Conservation (phyloP, 1,140 invertebrate species). For the Drosophila tristis region DNA sequence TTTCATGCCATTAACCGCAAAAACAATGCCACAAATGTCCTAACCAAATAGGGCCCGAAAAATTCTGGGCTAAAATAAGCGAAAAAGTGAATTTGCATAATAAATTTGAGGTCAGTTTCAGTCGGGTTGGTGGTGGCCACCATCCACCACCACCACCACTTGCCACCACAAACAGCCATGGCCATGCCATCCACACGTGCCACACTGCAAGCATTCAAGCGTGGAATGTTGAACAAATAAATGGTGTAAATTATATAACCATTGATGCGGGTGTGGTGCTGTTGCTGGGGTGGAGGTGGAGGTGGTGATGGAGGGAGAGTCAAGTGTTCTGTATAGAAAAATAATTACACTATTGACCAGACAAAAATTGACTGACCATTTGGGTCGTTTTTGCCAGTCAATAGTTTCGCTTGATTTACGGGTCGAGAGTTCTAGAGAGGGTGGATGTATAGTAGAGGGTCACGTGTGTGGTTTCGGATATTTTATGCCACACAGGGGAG, state of each 20-base stretch:
- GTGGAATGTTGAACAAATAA: slow-evolving; percentile 64
- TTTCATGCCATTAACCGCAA: slow-evolving; percentile 47
- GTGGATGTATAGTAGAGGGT: slow-evolving; percentile 7
- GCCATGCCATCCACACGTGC: slow-evolving; percentile 32
- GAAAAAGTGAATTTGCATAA: slow-evolving; percentile 59
- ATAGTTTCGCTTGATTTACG: slow-evolving; percentile 52
- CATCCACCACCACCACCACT: slow-evolving; percentile 1
- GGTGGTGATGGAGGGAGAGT: slow-evolving; percentile 11
- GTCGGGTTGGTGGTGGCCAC: slow-evolving; percentile 25
- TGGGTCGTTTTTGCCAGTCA: slow-evolving; percentile 43
- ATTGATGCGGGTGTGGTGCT: slow-evolving; percentile 33
- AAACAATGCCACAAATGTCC: slow-evolving; percentile 14
- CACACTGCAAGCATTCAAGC: slow-evolving; percentile 22
- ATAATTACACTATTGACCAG: slow-evolving; percentile 62
- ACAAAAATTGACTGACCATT: slow-evolving; percentile 52
- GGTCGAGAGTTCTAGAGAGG: slow-evolving; percentile 3
- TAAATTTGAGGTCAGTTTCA: slow-evolving; percentile 31
- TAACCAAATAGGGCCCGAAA: slow-evolving; percentile 7
- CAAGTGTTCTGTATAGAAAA: slow-evolving; percentile 40
- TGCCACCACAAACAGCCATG: not conserved
- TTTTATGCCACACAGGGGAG: slow-evolving; percentile 49
- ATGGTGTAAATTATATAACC: slow-evolving; percentile 67
- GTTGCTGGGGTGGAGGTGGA: not conserved
- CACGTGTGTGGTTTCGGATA: slow-evolving; percentile 45
- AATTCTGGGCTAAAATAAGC: slow-evolving; percentile 21